Conservation (phyloP, 2,888 invertebrate genomes). For the Plebejus argus region DNA sequence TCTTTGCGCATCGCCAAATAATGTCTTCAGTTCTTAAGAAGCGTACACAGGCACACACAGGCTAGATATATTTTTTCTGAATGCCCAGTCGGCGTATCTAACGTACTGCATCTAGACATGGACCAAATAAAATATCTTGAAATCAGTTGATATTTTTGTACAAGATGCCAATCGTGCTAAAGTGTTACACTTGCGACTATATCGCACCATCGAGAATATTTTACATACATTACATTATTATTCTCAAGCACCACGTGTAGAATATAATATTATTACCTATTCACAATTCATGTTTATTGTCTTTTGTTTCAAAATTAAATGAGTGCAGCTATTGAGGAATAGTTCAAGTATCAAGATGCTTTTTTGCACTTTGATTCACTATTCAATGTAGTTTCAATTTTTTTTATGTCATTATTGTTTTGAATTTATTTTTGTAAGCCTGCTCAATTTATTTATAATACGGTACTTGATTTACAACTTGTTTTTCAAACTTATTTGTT, state of each 20-base stretch:
- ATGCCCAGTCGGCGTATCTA: not conserved
- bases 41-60: too few relatives aligned
- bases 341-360: not conserved
- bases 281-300: not conserved
- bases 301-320: not conserved
- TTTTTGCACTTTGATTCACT: not conserved
- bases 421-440: not conserved
- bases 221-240: conserved; percentile 18
- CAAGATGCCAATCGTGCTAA: not conserved
- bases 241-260: not conserved
- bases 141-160: conserved; percentile 6
- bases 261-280: not conserved
- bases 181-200: not conserved
- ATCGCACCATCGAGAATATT: not conserved
- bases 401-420: not conserved
- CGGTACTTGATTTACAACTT: not conserved
- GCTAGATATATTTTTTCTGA: not conserved
- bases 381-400: not conserved
- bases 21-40: too few relatives aligned
- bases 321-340: not conserved
- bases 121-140: not conserved
- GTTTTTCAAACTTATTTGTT: not conserved
- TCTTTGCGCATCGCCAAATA: too few relatives aligned
- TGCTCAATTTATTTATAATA: too few relatives aligned
- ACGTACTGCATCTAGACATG: not conserved